phyloP scores from a whole-genome alignment of 2,113 vertebrate species.

The Siniperca knerii region DNA sequence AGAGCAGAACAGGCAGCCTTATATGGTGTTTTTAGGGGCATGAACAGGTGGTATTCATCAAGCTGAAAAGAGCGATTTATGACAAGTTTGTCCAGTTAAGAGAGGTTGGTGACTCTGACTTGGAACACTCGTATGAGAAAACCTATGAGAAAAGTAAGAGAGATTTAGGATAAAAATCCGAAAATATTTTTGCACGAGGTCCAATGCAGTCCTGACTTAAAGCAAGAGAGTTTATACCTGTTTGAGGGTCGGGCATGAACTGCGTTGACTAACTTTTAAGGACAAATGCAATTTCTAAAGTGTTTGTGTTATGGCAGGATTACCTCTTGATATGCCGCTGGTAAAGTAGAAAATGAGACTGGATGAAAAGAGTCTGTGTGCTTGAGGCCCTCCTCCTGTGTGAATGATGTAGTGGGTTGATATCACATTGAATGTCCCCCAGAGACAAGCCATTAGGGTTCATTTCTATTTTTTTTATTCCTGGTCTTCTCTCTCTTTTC shows the following conservation, averaged over 20 bases:
- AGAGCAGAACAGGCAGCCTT: not conserved
- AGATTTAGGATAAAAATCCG: not conserved
- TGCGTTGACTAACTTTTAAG: not conserved
- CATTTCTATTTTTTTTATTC: slow-evolving; percentile 20
- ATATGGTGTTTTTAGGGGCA: not conserved
- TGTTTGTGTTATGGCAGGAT: not conserved
- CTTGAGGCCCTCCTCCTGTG: slow-evolving; percentile 26
- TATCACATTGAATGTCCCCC: slow-evolving; percentile 30
- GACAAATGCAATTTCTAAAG: not conserved
- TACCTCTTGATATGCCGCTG: not conserved
- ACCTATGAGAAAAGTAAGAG: not conserved
- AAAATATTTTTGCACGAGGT: not conserved
- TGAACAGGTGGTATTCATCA: not conserved
- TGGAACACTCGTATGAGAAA: accelerated
- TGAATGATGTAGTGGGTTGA: slow-evolving; percentile 43
- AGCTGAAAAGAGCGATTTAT: not conserved
- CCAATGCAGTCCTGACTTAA: not conserved
- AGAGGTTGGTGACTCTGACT: not conserved
- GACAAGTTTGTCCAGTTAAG: not conserved
- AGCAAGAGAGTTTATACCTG: not conserved
- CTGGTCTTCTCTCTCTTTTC: slow-evolving; percentile 23
- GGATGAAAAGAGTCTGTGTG: not conserved
- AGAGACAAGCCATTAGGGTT: slow-evolving; percentile 31
- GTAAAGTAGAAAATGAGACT: slow-evolving; percentile 23
- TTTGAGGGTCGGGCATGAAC: not conserved